Evolutionary conservation across 92 coral and sea anemone species (phyloP), one percentile per base, ranked within the genome.

Genomic region (Porites lobata): DNA sequence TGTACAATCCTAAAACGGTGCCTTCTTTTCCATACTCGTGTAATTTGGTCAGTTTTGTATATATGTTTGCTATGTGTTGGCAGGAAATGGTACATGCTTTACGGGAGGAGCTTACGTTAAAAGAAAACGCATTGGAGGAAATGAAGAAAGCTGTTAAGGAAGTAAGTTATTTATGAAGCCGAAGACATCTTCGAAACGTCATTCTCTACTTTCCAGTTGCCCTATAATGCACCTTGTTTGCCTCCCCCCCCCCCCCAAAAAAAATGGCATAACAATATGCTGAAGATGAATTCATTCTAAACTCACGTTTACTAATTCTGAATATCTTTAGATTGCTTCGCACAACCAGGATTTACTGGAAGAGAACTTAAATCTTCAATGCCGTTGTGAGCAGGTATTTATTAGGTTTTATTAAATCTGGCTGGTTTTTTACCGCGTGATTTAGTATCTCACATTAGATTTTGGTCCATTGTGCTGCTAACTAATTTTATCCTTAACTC

Each of bases 261-360:
- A 29, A 29, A 38, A 38, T 38, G 6, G 5, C 43, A 38, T 38
- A 38, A 38, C 6, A 38, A 38, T 38, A 38, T 29, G 38, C 38
- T 29, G 38, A 18, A 7, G 6, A 20, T 29, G 6, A 8, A 7
- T 22, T 52, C 15, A 52, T 53, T 8, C 10, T 53, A 10, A 52
- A 10, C 24, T 13, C 3, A 38, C n/a, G n/a, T 32, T 80, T 47
- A 12, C 20, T 29, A 8, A 11, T 62, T 50, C 53, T 66, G n/a
- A 17, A 52, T 29, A 51, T 68, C 8, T 80, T 52, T 76, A 95
- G 98, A 78, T 95, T 54, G 94, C 98, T 11, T 76, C 79, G 52
- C 93, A 93, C 56, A 95, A 90, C 79, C 98, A 95, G 87, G 98
- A 95, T 77, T 74, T 95, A 18, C 79, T 95, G 82, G 98, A 95